A percentile compares a stretch with the other conserved stretches of the same genome.
These are phyloP conservation scores for Archilochus colubris DNA, from an alignment of 2,113 vertebrate species.

Conservation along the genomic window DNA sequence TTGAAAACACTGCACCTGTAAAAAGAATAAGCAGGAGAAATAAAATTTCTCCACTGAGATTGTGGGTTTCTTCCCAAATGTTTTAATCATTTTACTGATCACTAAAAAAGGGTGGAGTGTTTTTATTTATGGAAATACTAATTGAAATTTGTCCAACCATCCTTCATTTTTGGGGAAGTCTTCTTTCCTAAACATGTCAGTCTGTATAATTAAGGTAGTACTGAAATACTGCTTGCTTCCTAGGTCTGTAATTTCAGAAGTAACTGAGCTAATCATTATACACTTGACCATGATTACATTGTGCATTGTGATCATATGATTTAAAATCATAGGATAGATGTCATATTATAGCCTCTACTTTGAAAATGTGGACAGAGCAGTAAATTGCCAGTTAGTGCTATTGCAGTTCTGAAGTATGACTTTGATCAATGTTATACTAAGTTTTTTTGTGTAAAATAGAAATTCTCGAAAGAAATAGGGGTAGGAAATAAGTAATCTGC, in stretches of 20 bases:
- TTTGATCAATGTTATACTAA: background rate
- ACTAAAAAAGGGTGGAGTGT: background rate
- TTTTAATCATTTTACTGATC: background rate
- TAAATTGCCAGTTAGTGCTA: background rate
- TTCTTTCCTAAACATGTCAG: background rate
- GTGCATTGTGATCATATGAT: background rate
- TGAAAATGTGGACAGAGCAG: background rate
- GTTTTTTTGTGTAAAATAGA: background rate
- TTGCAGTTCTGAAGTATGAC: background rate
- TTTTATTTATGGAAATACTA: background rate
- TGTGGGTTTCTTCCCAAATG: background rate
- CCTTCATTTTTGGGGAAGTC: background rate
- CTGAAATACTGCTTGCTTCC: background rate
- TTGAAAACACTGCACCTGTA: background rate
- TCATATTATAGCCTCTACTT: background rate
- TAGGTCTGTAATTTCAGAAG: background rate
- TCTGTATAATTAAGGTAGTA: background rate
- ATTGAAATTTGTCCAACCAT: background rate
- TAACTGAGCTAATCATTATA: background rate
- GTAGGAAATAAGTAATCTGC: background rate
- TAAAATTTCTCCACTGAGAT: background rate
- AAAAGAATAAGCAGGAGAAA: background rate
- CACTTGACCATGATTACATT: background rate
- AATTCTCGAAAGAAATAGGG: background rate
- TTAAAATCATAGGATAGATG: background rate